phyloP scores from a whole-genome alignment of 2,113 vertebrate species.

The Sylvia atricapilla region DNA sequence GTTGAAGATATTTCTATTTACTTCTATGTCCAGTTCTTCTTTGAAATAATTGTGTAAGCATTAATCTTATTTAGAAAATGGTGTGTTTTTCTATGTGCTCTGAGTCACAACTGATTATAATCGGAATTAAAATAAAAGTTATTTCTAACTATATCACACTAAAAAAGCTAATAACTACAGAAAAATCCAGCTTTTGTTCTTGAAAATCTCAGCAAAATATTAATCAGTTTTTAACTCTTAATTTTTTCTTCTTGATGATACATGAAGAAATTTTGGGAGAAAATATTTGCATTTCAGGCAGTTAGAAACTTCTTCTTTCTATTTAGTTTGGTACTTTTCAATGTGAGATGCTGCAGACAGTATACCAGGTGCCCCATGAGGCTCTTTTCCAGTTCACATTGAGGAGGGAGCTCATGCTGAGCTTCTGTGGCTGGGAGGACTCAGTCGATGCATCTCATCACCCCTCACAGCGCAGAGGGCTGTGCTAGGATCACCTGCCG shows the following conservation, averaged over 20 bases:
- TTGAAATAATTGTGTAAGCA: not conserved
- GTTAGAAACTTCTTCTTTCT: not conserved
- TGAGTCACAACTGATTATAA: not conserved
- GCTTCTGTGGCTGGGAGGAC: not conserved
- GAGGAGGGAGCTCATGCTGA: not conserved
- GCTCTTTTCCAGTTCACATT: not conserved
- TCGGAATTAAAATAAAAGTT: not conserved
- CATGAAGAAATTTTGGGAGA: not conserved
- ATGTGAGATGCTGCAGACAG: not conserved
- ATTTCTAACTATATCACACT: not conserved
- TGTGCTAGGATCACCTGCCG: not conserved
- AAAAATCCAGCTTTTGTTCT: not conserved
- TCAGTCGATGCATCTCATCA: not conserved
- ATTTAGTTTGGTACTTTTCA: not conserved
- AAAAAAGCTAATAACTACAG: not conserved
- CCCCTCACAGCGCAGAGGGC: not conserved
- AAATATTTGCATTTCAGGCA: not conserved
- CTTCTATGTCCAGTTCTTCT: not conserved
- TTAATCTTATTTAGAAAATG: not conserved
- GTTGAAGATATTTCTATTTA: not conserved
- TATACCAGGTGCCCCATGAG: not conserved
- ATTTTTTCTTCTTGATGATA: not conserved
- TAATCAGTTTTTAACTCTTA: not conserved
- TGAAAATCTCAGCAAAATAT: not conserved
- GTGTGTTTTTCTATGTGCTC: not conserved